Base-by-base conservation (phyloP, 2,113 vertebrate species). In the Microtus richardsoni region DNA sequence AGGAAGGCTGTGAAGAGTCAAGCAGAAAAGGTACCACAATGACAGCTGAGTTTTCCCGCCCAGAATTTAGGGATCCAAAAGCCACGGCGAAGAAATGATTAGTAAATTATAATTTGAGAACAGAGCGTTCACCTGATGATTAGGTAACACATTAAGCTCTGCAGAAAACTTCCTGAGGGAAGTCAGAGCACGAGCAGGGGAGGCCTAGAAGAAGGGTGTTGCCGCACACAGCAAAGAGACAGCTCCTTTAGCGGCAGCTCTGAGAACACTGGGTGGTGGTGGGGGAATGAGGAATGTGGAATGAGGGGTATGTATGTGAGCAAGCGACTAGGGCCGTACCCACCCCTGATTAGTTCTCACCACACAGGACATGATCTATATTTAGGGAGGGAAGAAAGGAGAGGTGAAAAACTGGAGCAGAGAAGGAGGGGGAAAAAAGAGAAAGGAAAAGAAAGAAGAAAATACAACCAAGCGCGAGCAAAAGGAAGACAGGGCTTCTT, bases 31-130 rank as follows among this genome's bases (percentile, higher is more conserved):
- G 39, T 28, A 92, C 30, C n/a, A 79, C 85, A 94, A 78, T 49
- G n/a, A 87, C 83, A 95, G 49, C 79, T 64, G 88, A 75, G 60
- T 82, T 95, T 96, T 49, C 60, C 71, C 74, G 84, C 30, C 19
- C 52, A 79, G 36, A 33, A 92, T 64, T 86, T 68, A 89, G 44
- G 6, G 73, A 85, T 28, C 96, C 47, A 94, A 83, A 93, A 88
- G 4, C 47, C 79, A 88, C 13, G 49, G 24, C 21, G n/a, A 11
- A 93, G 54, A 89, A 80, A 85, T 49, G 78, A 39, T 1, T 62
- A 39, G 88, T 7, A 93, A 89, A 79, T 64, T 93, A 70, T 10
- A 92, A 52, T 71, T 91, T 47, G 74, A 49, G 41, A 16, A 70
- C 13, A 95, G 75, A 88, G 30, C 54, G 12, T 62, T 95, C 62